These are phyloP conservation scores for Tipula vernalis DNA, from an alignment of 2,888 invertebrate species.

Conservation along the genomic window DNA sequence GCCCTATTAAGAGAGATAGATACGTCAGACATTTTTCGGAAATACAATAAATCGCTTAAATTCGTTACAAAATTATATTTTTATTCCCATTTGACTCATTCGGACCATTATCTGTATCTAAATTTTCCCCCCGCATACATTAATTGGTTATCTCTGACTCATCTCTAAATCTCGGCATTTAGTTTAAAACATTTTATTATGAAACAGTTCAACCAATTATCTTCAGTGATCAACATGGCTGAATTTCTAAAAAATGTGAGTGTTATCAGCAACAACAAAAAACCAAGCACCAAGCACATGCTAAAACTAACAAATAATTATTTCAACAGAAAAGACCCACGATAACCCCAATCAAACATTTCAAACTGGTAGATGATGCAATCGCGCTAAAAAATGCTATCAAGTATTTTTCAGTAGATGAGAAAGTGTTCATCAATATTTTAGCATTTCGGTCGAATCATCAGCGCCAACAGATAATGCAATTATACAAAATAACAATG, in stretches of 20 bases:
- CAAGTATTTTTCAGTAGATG: slow-evolving; percentile 64
- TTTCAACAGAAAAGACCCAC: not conserved
- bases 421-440: slow-evolving; percentile 75
- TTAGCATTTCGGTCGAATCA: slow-evolving; percentile 69
- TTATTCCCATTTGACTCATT: not conserved
- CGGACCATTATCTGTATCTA: too few relatives aligned
- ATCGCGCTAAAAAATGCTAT: slow-evolving; percentile 33
- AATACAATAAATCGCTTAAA: not conserved
- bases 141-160: too few relatives aligned
- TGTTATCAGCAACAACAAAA: not conserved
- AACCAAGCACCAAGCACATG: not conserved
- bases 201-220: too few relatives aligned
- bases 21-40: too few relatives aligned
- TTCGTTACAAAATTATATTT: not conserved
- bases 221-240: too few relatives aligned
- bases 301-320: not conserved
- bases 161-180: too few relatives aligned
- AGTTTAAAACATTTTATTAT: not conserved
- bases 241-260: too few relatives aligned
- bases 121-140: too few relatives aligned
- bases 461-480: slow-evolving; percentile 49
- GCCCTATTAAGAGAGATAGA: too few relatives aligned
- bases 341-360: too few relatives aligned
- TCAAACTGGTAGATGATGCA: too few relatives aligned
- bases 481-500: slow-evolving; percentile 25